Percentiles rank a stretch among this genome's conserved stretches.
These are phyloP conservation scores for Lacanobia wlatinum DNA, from an alignment of 2,888 invertebrate species.

Conservation along the genomic window DNA sequence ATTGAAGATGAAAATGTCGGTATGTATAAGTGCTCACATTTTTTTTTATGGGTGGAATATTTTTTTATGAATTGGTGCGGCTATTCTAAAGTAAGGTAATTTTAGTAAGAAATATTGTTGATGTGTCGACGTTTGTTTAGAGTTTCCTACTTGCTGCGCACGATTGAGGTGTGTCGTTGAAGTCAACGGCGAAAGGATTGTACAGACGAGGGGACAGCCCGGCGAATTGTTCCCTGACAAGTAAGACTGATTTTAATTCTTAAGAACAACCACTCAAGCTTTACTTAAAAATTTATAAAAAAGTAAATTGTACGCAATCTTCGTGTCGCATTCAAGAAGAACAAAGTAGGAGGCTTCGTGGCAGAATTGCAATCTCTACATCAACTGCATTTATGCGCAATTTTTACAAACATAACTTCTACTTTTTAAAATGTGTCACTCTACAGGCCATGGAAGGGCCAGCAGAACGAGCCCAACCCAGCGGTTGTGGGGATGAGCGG, in stretches of 20 bases:
- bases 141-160: slow-evolving; percentile 88
- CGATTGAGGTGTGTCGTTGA: slow-evolving; percentile 87
- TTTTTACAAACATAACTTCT: background rate
- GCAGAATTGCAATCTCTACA: too few relatives aligned
- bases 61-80: background rate
- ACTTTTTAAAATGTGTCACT: background rate
- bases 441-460: slow-evolving; percentile 87
- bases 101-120: background rate
- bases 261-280: background rate
- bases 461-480: slow-evolving; percentile 87
- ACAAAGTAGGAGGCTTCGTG: too few relatives aligned
- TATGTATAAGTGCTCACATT: slow-evolving; percentile 66
- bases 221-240: slow-evolving; percentile 89
- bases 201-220: slow-evolving; percentile 87
- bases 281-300: background rate
- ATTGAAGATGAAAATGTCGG: slow-evolving; percentile 89
- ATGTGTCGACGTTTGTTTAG: slow-evolving; percentile 64
- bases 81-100: background rate
- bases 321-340: too few relatives aligned
- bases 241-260: slow-evolving; percentile 69
- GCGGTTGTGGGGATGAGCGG: slow-evolving; percentile 86
- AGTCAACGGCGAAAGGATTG: slow-evolving; percentile 86
- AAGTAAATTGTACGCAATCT: background rate
- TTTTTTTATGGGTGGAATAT: background rate
- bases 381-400: background rate